Base-by-base conservation (phyloP, 2,113 vertebrate species). In the Phaethornis superciliosus region DNA sequence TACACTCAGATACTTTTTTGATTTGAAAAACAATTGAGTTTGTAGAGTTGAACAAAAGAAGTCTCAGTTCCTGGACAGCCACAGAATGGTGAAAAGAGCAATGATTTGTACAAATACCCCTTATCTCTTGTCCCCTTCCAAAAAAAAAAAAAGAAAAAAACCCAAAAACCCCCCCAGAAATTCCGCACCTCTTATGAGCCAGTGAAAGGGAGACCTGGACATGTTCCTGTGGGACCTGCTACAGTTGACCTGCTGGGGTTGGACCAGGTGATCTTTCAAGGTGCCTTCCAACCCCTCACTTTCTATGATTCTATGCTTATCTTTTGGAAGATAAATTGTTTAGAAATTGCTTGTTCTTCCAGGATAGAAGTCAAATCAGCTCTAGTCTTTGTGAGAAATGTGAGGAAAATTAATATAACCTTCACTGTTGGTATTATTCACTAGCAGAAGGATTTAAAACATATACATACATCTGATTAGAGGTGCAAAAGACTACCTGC, bases 151-250 rank as follows among this genome's bases (percentile, higher is more conserved):
- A 40, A 40, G 9, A 40, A 40, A 40, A 40, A 40, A 40, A 40
- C n/a, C n/a, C n/a, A n/a, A n/a, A n/a, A n/a, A 2, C 1, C 4
- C 6, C 5, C 2, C 7, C 17, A 24, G 47, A 71, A 10, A 32
- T 28, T 44, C 21, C 23, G 55, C 35, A 4, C 4, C 77, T 23
- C 16, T 79, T 33, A 12, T 85, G 35, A 65, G 7, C 3, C 9
- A 9, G 2, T 33, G 37, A 83, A 88, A 74, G 9, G 23, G 24
- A 76, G 9, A 58, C 37, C 37, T 37, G 37, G 37, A 37, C 10
- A 10, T 37, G 37, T 37, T 37, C 37, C 37, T 37, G 37, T 37
- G 37, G 8, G 37, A 37, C 37, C 37, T 37, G 37, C 37, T n/a
- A n/a, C n/a, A n/a, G n/a, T n/a, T n/a, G n/a, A n/a, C n/a, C n/a